These are phyloP conservation scores for Pocillopora damicornis DNA, from an alignment of 64 coral and sea anemone species.

Conservation along the genomic window DNA sequence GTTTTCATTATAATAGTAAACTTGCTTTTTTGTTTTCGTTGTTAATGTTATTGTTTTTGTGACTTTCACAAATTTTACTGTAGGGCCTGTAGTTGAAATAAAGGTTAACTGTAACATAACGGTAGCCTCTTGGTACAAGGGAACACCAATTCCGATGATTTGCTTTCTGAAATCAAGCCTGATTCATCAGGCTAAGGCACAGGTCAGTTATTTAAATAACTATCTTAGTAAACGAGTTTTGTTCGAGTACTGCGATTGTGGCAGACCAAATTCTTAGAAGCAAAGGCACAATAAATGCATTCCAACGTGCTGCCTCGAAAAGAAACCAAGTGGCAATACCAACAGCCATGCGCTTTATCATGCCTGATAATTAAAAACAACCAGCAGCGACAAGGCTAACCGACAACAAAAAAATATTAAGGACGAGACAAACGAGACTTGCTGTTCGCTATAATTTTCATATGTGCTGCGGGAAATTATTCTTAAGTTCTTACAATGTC, in stretches of 20 bases:
- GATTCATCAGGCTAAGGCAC: background rate
- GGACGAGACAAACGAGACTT: too few relatives aligned
- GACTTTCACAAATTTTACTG: background rate
- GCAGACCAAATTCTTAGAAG: too few relatives aligned
- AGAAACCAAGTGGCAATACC: too few relatives aligned
- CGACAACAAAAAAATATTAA: too few relatives aligned
- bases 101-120: conserved; percentile 6
- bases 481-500: too few relatives aligned
- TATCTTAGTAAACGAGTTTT: background rate
- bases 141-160: conserved; percentile 18
- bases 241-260: background rate
- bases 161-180: background rate
- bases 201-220: background rate
- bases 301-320: too few relatives aligned
- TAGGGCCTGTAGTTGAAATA: conserved; percentile 44
- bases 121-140: background rate
- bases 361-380: too few relatives aligned
- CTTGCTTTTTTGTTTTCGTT: background rate
- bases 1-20: background rate
- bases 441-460: too few relatives aligned
- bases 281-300: too few relatives aligned
- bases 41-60: background rate
- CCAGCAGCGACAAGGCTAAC: too few relatives aligned
- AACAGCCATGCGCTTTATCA: too few relatives aligned
- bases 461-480: too few relatives aligned